Evolutionary conservation across 1,140 invertebrate genomes (phyloP).

Genomic region (Rhopalosiphum maidis): DNA sequence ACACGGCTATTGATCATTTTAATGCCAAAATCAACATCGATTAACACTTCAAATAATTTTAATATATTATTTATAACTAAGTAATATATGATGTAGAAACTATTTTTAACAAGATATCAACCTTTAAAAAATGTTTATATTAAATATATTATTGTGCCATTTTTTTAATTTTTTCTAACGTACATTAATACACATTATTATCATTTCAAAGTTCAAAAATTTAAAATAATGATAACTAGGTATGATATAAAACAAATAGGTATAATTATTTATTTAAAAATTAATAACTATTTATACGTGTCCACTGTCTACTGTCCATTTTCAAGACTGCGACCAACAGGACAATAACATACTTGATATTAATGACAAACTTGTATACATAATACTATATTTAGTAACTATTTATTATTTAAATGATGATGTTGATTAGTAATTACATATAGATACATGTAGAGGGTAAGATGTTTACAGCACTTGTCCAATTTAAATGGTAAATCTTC

Average conservation of each 20-base stretch:
- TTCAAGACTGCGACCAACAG: neutral
- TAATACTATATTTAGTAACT: neutral
- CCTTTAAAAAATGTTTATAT: neutral
- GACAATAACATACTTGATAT: neutral
- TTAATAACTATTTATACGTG: neutral
- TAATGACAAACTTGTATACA: neutral
- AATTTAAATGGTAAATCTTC: slow-evolving; percentile 18
- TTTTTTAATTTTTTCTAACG: neutral
- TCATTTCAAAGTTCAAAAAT: neutral
- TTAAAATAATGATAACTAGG: neutral
- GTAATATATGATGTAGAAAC: neutral
- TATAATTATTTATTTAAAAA: neutral
- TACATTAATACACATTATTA: neutral
- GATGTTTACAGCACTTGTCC: neutral
- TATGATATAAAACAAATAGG: neutral
- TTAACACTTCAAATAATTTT: neutral
- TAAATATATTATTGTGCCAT: neutral
- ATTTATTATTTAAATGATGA: slow-evolving; percentile 1
- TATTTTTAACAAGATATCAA: neutral
- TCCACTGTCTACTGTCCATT: neutral
- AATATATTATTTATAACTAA: neutral
- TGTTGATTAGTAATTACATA: neutral
- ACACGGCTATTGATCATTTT: neutral
- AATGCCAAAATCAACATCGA: neutral
- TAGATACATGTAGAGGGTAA: neutral